Evolutionary conservation across 2,888 invertebrate species (phyloP), one percentile per base, ranked within the genome.

Genomic region (Teleogryllus oceanicus): DNA sequence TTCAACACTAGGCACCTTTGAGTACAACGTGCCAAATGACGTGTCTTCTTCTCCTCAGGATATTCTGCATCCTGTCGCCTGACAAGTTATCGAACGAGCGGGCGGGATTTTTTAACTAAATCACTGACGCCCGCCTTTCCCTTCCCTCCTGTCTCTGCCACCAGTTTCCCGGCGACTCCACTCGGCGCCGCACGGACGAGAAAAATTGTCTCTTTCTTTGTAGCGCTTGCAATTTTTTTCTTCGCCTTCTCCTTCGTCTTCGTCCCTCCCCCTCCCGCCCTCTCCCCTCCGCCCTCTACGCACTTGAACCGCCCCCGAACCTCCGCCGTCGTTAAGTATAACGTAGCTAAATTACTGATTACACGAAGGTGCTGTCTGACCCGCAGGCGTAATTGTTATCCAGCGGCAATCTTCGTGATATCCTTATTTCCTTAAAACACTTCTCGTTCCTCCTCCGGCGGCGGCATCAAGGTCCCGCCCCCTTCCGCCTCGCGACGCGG

Each of bases 381-480:
- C 62, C n/a, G 62, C 13, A 62, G 62, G 62, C 62, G 62, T 62
- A 62, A 62, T 62, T 62, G 62, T 62, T 62, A 62, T 62, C 62
- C 62, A 13, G 62, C 37, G 62, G 62, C 62, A 62, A 62, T 62
- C 62, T 62, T n/a, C 16, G 62, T 62, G 62, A 62, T 62, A 62
- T 62, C 62, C 62, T 62, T 62, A 62, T 62, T 62, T 62, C 62
- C 62, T 62, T 62, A 62, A 62, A 62, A 62, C 62, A 62, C 62
- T 62, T n/a, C 62, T 62, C 62, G 62, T 62, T 13, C 62, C 8
- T 37, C 37, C 8, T 37, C 37, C 37, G 4, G 5, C 37, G 37
- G 37, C 37, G 37, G 37, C 37, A 37, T 37, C 37, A 37, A 37
- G 37, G 62, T 0, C 62, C 4, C 62, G 62, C n/a, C 62, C 37